Evolutionary conservation across 2,113 vertebrate species (phyloP).

Genomic region (Zapornia atra): DNA sequence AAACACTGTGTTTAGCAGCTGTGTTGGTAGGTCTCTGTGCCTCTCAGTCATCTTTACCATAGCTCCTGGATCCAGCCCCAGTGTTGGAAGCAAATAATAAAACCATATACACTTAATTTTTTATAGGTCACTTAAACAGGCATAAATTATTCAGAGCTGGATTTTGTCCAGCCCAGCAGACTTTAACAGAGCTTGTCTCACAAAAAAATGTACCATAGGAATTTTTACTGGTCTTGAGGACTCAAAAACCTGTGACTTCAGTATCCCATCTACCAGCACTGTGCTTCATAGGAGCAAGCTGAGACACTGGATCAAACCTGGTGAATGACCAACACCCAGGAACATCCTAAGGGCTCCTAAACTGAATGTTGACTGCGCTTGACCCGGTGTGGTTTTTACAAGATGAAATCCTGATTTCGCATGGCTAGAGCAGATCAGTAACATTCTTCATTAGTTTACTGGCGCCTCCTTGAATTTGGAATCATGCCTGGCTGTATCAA

Average conservation of each 20-base stretch:
- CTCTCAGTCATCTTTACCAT: not conserved
- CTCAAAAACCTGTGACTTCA: not conserved
- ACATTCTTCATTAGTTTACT: constrained; percentile 16
- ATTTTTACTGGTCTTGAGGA: not conserved
- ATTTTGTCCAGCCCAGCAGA: not conserved
- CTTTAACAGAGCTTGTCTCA: not conserved
- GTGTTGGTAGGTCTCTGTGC: not conserved
- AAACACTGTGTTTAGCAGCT: not conserved
- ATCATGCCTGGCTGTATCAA: not conserved
- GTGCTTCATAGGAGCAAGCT: not conserved
- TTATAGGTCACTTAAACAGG: not conserved
- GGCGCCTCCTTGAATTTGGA: constrained; percentile 46
- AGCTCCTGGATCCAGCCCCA: not conserved
- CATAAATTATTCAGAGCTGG: not conserved
- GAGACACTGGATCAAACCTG: not conserved
- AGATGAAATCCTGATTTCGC: not conserved
- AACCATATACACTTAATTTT: not conserved
- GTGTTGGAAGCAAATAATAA: not conserved
- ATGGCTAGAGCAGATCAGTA: constrained; percentile 15
- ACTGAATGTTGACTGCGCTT: not conserved
- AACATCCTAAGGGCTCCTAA: not conserved
- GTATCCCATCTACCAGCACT: not conserved
- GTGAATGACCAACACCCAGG: not conserved
- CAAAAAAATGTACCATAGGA: not conserved
- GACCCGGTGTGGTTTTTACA: not conserved